phyloP scores from a whole-genome alignment of 30 jellyfish, hydroid and myxozoan species.

The Cassiopea xamachana region DNA sequence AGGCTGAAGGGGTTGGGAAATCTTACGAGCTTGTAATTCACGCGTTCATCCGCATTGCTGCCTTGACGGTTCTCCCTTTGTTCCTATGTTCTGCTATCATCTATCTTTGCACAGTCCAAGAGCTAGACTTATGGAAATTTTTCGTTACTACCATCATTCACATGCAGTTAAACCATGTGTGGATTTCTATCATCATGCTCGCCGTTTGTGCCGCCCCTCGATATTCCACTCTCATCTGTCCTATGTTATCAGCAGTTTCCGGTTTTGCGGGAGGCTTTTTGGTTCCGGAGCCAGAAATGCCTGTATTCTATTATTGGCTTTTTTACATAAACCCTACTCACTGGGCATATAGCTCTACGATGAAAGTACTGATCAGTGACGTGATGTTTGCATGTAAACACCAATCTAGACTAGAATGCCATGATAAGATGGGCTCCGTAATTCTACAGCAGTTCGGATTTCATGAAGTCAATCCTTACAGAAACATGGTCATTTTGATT shows the following conservation, averaged over 20 bases:
- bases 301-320: conserved; percentile 83
- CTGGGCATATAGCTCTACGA: conserved; percentile 89
- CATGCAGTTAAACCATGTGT: conserved; percentile 82
- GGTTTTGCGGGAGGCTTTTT: conserved; percentile 97
- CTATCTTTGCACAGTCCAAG: conserved; percentile 77
- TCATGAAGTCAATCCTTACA: conserved; percentile 58
- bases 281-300: conserved; percentile 97
- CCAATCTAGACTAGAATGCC: conserved; percentile 79
- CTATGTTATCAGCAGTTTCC: conserved; percentile 90
- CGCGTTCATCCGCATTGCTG: conserved; percentile 76
- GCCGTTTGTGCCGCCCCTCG: conserved; percentile 72
- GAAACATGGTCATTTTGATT: conserved; percentile 55
- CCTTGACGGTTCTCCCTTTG: conserved; percentile 77
- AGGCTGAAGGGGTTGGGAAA: conserved; percentile 93
- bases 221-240: conserved; percentile 84
- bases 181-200: conserved; percentile 85
- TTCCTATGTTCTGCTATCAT: conserved; percentile 70
- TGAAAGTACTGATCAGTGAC: conserved; percentile 68
- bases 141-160: conserved; percentile 82
- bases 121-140: conserved; percentile 65
- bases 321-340: conserved; percentile 95
- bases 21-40: conserved; percentile 82
- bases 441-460: conserved; percentile 81
- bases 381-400: conserved; percentile 58
- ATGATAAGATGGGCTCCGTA: conserved; percentile 64